Percentiles rank a stretch among this genome's conserved stretches.
These are phyloP conservation scores for Athalia rosae DNA, from an alignment of 2,888 invertebrate species.

Conservation along the genomic window DNA sequence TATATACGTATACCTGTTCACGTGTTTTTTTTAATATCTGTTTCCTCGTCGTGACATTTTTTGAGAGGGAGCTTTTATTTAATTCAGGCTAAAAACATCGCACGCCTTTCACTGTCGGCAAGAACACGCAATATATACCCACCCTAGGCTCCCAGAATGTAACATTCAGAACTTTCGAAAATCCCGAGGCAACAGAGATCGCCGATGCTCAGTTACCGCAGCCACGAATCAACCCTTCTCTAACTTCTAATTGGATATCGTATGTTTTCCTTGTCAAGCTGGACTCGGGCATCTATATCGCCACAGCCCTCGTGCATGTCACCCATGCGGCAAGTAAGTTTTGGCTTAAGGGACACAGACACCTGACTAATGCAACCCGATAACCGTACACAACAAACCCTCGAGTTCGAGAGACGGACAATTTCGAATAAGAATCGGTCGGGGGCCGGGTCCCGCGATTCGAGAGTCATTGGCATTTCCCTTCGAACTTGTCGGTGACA, in stretches of 20 bases:
- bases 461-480: no score
- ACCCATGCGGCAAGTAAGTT: slow-evolving; percentile 68
- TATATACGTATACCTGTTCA: no score
- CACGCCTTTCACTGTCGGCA: background rate
- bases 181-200: slow-evolving; percentile 34
- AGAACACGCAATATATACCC: slow-evolving; percentile 9
- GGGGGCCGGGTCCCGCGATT: no score
- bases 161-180: slow-evolving; percentile 28
- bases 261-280: slow-evolving; percentile 68
- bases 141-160: slow-evolving; percentile 32
- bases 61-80: no score
- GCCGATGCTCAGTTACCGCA: slow-evolving; percentile 29
- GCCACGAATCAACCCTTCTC: slow-evolving; percentile 18
- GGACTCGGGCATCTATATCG: slow-evolving; percentile 71
- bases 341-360: slow-evolving; percentile 47
- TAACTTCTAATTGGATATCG: slow-evolving; percentile 65
- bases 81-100: no score
- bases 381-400: background rate
- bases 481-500: background rate
- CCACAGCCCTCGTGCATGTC: slow-evolving; percentile 70
- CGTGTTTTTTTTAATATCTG: no score
- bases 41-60: no score
- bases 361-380: slow-evolving; percentile 5
- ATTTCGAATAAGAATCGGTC: background rate
- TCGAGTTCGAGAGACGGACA: no score